Evolutionary conservation across 2,797 vertebrate genomes (phyloP).

Genomic region (Psittacula echo): DNA sequence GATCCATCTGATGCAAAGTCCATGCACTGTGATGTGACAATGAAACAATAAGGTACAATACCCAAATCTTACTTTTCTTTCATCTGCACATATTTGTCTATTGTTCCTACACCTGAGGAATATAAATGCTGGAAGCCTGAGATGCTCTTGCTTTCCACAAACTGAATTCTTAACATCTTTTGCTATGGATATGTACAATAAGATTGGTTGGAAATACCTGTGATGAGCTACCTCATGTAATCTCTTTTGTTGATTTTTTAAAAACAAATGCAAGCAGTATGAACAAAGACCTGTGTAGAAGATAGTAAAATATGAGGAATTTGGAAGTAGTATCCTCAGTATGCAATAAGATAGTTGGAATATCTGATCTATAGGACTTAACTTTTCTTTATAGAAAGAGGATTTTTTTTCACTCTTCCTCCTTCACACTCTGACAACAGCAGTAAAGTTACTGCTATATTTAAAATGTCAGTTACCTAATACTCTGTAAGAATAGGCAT

Average conservation of each 20-base stretch:
- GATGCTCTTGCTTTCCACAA: background rate
- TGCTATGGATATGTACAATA: background rate
- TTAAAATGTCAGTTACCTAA: background rate
- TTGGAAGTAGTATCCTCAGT: background rate
- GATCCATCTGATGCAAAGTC: background rate
- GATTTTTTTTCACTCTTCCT: background rate
- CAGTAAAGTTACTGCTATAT: background rate
- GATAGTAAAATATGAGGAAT: background rate
- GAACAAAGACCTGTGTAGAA: background rate
- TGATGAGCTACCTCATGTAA: background rate
- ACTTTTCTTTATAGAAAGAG: background rate
- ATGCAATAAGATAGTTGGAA: background rate
- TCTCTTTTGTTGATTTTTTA: background rate
- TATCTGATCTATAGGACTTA: background rate
- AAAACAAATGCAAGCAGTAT: background rate
- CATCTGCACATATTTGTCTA: background rate
- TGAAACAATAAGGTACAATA: background rate
- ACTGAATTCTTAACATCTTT: background rate
- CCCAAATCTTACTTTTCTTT: background rate
- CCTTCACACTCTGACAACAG: background rate
- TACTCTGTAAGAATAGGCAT: background rate
- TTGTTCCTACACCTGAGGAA: background rate
- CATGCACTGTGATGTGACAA: background rate
- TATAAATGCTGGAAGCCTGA: background rate
- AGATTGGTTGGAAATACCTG: background rate